Conservation (phyloP, 1,140 invertebrate genomes). For the Drosophila ohnishii region DNA sequence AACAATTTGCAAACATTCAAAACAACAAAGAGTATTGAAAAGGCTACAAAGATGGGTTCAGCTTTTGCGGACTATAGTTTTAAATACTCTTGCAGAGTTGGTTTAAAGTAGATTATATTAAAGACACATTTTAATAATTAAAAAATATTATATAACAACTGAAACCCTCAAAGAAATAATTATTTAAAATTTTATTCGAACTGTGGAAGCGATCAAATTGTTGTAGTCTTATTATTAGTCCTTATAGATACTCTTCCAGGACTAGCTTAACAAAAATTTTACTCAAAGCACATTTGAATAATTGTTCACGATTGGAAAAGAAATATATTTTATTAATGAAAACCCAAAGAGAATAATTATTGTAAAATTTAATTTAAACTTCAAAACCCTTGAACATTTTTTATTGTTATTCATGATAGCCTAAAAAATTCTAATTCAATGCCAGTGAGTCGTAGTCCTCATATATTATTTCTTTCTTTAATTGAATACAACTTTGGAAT, state of each 20-base stretch:
- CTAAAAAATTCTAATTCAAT: no score
- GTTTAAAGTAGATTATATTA: neutral
- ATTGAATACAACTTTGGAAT: neutral
- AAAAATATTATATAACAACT: no score
- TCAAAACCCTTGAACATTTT: no score
- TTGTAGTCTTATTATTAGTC: no score
- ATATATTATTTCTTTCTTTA: no score
- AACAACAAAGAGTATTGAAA: constrained; percentile 13
- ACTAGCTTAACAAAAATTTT: no score
- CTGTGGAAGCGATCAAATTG: no score
- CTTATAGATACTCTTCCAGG: no score
- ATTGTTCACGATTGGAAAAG: no score
- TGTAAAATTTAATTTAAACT: neutral
- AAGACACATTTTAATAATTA: neutral
- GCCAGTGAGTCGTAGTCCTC: no score
- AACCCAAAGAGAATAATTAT: neutral
- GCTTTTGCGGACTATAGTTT: neutral
- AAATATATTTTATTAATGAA: neutral
- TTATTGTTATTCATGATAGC: no score
- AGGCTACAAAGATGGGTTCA: neutral
- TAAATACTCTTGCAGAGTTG: neutral
- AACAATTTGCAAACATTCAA: constrained; percentile 40
- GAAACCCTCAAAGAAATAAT: neutral
- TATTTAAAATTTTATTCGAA: neutral
- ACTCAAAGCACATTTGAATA: no score